Base-by-base conservation (phyloP, 2,888 invertebrate genomes). In the Copidosoma aretas region DNA sequence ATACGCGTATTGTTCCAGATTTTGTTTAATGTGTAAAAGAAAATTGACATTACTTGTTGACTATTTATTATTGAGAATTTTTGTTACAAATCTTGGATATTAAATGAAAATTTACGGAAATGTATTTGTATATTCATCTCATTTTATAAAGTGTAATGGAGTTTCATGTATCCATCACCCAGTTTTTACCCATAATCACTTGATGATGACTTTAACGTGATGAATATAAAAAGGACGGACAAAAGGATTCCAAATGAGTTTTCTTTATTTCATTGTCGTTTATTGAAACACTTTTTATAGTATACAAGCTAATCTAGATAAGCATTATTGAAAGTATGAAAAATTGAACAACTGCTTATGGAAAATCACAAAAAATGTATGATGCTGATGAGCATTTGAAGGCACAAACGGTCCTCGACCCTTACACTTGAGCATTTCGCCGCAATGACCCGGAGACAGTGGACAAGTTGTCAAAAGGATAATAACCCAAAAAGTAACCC, bases 331-430 rank as follows among this genome's bases (percentile, higher is more conserved):
- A 79, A 79, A 76, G 77, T 81, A 80, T 79, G 79, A 79, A 78
- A 79, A 78, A 76, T 73, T 78, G 78, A 81, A 80, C 80, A 80
- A 79, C 75, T 80, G 79, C 77, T 80, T 79, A 80, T 77, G 76
- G 73, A 78, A 74, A 79, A 82, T 82, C 82, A 83, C 82, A 83
- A 82, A 82, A 76, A 52, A 19, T 52, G 77, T 75, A 74, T 78
- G 78, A 75, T 78, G 76, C 78, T 77, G 75, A 79, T 79, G 77
- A 77, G 76, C 73, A 77, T 75, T 77, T 75, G 81, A 83, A 83
- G 83, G 82, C 83, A 83, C 82, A 80, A 76, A 71, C 81, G 83
- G 77, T 83, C 83, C 83, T 83, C 83, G 81, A 82, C 83, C 83
- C 82, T 83, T 83, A 83, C 83, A 80, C 73, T 72, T 58, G 59